Percentiles rank a stretch among this genome's conserved stretches.
Evolutionary conservation across 2,888 invertebrate genomes (phyloP).

Genomic region (Patella caerulea): DNA sequence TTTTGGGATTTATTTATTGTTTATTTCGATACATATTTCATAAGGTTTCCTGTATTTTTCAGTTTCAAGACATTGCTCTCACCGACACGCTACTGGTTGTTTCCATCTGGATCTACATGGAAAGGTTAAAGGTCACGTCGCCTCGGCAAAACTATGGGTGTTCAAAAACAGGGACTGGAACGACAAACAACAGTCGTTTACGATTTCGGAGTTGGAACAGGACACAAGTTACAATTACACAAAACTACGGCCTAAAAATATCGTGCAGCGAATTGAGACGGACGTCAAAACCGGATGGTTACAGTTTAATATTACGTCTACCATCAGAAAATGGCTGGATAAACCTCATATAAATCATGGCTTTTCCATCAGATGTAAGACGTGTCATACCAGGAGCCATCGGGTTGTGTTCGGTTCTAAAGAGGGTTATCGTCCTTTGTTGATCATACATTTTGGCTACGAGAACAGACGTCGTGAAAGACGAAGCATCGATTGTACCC

Average conservation of each 20-base stretch:
- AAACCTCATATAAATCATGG: conserved; percentile 49
- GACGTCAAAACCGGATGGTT: conserved; percentile 56
- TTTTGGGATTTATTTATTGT: too few species aligned
- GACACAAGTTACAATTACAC: conserved; percentile 27
- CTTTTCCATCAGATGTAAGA: conserved; percentile 53
- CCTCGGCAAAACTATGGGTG: conserved; percentile 55
- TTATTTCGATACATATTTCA: too few species aligned
- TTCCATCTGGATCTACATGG: conserved; percentile 51
- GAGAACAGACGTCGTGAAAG: conserved; percentile 23
- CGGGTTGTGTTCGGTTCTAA: conserved; percentile 52
- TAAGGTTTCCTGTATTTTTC: conserved; percentile 15
- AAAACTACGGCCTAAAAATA: conserved; percentile 40
- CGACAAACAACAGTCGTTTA: conserved; percentile 52
- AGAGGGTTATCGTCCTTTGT: conserved; percentile 42
- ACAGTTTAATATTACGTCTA: conserved; percentile 51
- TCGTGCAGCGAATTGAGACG: conserved; percentile 50
- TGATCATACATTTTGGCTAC: conserved; percentile 44
- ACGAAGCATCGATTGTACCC: conserved; percentile 41
- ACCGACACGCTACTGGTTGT: conserved; percentile 48
- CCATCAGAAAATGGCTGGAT: conserved; percentile 49
- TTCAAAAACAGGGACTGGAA: conserved; percentile 56
- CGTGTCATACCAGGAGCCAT: conserved; percentile 47
- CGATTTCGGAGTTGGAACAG: conserved; percentile 47
- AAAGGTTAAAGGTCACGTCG: conserved; percentile 43
- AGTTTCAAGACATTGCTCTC: conserved; percentile 46